A percentile compares a stretch with the other conserved stretches of the same genome.
These are phyloP conservation scores for Mixornis gularis DNA, from an alignment of 2,113 vertebrate genomes.

Conservation along the genomic window DNA sequence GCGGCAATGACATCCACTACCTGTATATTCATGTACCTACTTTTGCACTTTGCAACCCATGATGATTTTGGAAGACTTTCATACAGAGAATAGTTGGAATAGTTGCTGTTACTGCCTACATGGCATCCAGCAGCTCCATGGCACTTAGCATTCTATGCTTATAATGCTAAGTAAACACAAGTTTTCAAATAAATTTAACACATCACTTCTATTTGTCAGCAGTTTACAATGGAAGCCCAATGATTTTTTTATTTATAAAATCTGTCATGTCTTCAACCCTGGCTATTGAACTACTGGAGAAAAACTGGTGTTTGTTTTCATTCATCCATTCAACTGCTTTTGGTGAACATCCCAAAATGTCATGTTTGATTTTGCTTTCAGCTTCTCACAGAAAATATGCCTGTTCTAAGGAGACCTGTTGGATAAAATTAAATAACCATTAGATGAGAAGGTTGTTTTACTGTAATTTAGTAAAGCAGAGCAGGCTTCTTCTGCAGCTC, in stretches of 20 bases:
- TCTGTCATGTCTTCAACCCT: background rate
- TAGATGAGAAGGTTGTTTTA: background rate
- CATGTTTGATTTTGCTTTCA: background rate
- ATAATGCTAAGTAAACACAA: background rate
- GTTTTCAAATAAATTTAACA: background rate
- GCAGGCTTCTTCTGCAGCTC: background rate
- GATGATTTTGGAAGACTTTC: background rate
- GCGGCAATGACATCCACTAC: background rate
- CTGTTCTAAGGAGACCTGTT: background rate
- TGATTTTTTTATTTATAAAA: background rate
- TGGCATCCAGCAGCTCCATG: background rate
- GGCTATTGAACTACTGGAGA: background rate
- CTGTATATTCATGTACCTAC: background rate
- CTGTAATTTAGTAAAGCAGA: background rate
- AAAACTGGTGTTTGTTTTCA: background rate
- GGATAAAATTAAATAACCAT: conserved; percentile 11
- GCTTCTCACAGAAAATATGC: background rate
- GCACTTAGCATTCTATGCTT: background rate
- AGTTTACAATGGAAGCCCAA: background rate
- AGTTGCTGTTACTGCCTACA: background rate
- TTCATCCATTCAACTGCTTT: background rate
- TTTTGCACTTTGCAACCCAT: background rate
- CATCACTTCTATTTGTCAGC: background rate
- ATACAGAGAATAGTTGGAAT: background rate
- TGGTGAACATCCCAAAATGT: background rate